Percentiles rank a stretch among this genome's conserved stretches.
phyloP scores from a whole-genome alignment of 2,797 vertebrate genomes.

The Mustela erminea region DNA sequence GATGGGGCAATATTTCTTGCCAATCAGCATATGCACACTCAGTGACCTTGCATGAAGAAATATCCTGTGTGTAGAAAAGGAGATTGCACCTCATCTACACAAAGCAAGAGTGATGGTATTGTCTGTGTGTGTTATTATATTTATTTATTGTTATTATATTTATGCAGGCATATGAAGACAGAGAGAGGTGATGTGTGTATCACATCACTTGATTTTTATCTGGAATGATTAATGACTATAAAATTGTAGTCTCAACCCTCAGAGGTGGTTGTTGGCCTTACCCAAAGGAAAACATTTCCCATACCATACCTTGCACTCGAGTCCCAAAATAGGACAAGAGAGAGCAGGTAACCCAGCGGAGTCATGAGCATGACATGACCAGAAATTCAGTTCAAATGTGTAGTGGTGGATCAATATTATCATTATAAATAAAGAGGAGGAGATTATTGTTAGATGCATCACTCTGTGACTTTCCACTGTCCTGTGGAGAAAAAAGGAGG shows the following conservation, averaged over 20 bases:
- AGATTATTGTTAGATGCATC: neutral
- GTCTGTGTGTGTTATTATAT: neutral
- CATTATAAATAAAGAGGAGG: neutral
- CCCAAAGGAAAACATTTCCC: neutral
- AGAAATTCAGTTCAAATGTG: neutral
- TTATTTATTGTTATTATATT: too few relatives aligned
- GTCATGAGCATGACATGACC: neutral
- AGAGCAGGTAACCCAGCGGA: neutral
- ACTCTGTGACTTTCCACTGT: neutral
- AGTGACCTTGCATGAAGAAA: slow-evolving; percentile 55
- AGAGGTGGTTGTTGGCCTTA: slow-evolving; percentile 23
- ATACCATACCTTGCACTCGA: neutral
- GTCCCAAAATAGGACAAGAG: neutral
- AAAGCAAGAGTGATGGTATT: neutral
- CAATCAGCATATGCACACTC: neutral
- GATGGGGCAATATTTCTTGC: slow-evolving; percentile 27
- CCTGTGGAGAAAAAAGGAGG: neutral
- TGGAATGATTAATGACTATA: slow-evolving; percentile 9
- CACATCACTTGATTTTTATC: slow-evolving; percentile 49
- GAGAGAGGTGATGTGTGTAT: neutral
- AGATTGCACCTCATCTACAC: neutral
- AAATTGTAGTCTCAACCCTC: neutral
- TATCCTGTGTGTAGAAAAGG: slow-evolving; percentile 16
- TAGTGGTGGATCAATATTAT: neutral
- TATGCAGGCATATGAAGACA: neutral